phyloP scores from a whole-genome alignment of 2,113 vertebrate genomes.

The Dipodomys ordii region DNA sequence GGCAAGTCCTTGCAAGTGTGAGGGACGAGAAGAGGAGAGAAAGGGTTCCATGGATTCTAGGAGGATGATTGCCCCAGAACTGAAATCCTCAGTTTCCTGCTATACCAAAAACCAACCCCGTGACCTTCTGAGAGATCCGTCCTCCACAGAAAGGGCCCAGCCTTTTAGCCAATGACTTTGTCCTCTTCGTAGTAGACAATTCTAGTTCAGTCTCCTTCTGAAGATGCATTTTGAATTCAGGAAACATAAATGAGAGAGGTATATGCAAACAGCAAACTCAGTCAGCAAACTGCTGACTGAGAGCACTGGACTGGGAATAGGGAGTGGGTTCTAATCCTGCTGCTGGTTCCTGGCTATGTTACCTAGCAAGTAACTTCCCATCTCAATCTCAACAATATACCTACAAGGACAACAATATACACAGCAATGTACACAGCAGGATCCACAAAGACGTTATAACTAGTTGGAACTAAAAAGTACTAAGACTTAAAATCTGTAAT shows the following conservation, averaged over 20 bases:
- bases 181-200: fast-evolving
- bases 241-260: background rate
- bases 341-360: background rate
- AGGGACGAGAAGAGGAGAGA: background rate
- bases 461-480: background rate
- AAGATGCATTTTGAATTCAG: background rate
- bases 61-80: background rate
- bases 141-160: background rate
- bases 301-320: background rate
- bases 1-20: background rate
- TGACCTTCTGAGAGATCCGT: background rate
- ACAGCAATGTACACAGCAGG: background rate
- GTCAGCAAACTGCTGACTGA: background rate
- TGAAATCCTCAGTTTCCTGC: background rate
- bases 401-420: background rate
- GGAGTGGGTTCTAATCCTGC: background rate
- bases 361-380: background rate
- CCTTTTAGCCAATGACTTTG: background rate
- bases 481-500: background rate
- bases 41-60: background rate
- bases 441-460: background rate
- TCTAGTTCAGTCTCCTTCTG: background rate
- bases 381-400: background rate
- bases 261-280: background rate
- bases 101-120: fast-evolving